phyloP scores from a whole-genome alignment of 2,113 vertebrate species.

The Vidua macroura region DNA sequence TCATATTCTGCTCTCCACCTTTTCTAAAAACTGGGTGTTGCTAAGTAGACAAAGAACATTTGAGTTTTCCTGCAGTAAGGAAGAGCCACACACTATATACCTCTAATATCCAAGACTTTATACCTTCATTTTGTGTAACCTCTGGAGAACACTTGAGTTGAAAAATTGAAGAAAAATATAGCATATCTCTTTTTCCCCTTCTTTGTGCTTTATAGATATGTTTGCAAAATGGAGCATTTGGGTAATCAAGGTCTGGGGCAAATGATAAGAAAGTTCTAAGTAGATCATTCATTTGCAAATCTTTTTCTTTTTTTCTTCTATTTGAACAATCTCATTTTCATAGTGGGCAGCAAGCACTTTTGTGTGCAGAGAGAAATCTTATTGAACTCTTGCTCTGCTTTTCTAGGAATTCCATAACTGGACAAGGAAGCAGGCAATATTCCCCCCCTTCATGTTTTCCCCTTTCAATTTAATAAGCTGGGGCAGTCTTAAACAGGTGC shows the following conservation, averaged over 20 bases:
- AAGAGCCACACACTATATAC: background rate
- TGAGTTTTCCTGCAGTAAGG: background rate
- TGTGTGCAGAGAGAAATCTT: background rate
- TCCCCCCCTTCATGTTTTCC: rapidly evolving
- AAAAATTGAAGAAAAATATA: background rate
- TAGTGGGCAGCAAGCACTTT: background rate
- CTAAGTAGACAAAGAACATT: background rate
- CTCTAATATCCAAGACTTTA: background rate
- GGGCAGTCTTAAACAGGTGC: background rate
- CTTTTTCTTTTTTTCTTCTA: rapidly evolving
- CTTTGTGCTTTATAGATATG: background rate
- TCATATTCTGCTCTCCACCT: background rate
- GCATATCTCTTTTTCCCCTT: rapidly evolving
- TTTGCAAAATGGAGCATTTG: background rate
- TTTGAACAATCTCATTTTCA: background rate
- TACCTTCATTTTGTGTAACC: background rate
- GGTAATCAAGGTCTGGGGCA: background rate
- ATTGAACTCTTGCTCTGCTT: background rate
- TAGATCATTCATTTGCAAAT: background rate
- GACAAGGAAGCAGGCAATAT: background rate
- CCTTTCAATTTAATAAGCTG: background rate
- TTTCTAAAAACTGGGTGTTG: background rate
- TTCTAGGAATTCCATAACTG: background rate
- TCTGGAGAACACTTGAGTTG: background rate
- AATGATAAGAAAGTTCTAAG: background rate